Evolutionary conservation across 2,888 invertebrate species (phyloP), one percentile per base, ranked within the genome.

Genomic region (Ormyrus rosae): DNA sequence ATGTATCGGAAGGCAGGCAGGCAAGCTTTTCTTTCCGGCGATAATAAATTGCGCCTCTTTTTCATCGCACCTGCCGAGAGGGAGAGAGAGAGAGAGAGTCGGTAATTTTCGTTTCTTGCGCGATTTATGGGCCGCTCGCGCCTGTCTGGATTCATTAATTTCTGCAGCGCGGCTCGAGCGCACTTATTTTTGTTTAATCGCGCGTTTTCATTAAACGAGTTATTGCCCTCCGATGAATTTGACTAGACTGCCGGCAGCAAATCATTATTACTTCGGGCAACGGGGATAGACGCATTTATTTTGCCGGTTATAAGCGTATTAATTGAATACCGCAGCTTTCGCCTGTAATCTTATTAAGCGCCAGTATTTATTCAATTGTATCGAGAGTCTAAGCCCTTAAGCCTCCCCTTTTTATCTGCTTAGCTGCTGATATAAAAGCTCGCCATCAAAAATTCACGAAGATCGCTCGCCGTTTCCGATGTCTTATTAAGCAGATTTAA

Each of bases 1-100:
- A 56, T 64, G 19, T 19, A 50, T 45, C 11, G 48, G 48, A 51
- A 9, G 55, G 71, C 53, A 11, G 48, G 48, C 51, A 5, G 72
- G 34, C 50, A 9, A 48, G 71, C 53, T 45, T 78, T 72, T 55
- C 60, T 68, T 53, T 53, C 50, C 6, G 5, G 19, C 58, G 67
- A 64, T 72, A 78, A 78, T 79, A 79, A 79, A 79, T 79, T 19
- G 73, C 74, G 56, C n/a, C 56, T 34, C 56, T 79, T 74, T 74
- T 79, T 79, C 73, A 73, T 69, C 58, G 69, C 73, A 78, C 78
- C 78, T 78, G 58, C 71, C 70, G 70, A 53, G 74, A 61, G 70
- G 3, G 2, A 34, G 4, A 34, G 34, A 34, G 34, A 34, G 34
- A 2, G 34, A 34, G 34, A 34, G 74, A 61, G 70, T 77, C 63